Percentiles rank a stretch among this genome's conserved stretches.
phyloP scores from a whole-genome alignment of 2,113 vertebrate species.

The Ciconia maguari region DNA sequence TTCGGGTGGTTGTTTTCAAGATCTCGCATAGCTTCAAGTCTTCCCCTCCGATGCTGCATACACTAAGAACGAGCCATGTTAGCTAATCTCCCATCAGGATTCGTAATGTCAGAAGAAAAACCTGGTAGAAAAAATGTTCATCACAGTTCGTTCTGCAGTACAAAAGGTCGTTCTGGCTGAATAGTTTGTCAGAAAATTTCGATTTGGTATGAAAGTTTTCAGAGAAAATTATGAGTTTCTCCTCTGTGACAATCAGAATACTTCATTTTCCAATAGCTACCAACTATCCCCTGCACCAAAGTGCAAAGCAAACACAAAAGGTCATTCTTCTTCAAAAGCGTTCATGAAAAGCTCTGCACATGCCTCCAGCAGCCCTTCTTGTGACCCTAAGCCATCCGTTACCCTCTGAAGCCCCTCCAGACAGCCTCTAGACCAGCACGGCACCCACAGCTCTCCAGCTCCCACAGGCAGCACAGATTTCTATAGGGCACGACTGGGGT shows the following conservation, averaged over 20 bases:
- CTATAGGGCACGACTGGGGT: neutral
- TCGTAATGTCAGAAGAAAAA: constrained; percentile 23
- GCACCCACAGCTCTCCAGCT: neutral
- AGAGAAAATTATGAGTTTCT: neutral
- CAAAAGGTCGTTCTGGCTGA: neutral
- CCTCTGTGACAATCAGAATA: neutral
- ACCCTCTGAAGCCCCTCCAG: neutral
- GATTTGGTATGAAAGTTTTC: neutral
- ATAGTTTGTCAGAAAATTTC: neutral
- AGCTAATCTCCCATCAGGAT: constrained; percentile 8
- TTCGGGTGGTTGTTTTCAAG: neutral
- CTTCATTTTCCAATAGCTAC: neutral
- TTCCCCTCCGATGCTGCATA: neutral
- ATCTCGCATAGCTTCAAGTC: neutral
- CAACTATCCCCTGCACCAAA: neutral
- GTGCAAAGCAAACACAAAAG: neutral
- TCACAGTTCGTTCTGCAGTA: neutral
- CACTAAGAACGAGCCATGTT: neutral
- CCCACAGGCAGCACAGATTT: neutral
- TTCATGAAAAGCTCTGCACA: neutral
- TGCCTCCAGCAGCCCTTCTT: neutral
- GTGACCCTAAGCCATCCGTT: neutral
- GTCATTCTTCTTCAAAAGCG: neutral
- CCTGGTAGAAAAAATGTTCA: neutral
- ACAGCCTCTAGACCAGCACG: neutral